A percentile compares a stretch with the other conserved stretches of the same genome.
Conservation (phyloP, 2,888 invertebrate genomes). For the Agriopis aurantiaria region DNA sequence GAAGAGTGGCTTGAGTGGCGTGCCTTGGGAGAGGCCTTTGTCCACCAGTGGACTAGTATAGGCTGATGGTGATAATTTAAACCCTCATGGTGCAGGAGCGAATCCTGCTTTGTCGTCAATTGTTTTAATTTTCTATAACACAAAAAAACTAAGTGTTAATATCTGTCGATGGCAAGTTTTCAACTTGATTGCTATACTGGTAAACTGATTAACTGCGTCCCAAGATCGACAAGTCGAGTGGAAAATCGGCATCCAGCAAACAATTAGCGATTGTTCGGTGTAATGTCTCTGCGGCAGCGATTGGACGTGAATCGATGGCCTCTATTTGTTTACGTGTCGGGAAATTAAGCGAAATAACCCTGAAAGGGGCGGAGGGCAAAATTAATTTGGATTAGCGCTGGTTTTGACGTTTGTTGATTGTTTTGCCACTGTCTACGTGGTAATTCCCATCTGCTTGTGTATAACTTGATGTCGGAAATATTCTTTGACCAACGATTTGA, state of each 20-base stretch:
- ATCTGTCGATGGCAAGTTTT: no score
- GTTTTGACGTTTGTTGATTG: conserved; percentile 23
- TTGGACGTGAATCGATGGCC: conserved; percentile 20
- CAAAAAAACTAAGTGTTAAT: no score
- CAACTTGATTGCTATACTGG: neutral
- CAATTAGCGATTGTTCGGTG: conserved; percentile 46
- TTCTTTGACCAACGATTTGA: no score
- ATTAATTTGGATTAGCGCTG: conserved; percentile 28
- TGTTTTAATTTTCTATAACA: no score
- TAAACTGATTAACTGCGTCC: conserved; percentile 13
- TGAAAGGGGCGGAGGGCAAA: conserved; percentile 6
- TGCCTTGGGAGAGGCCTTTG: no score
- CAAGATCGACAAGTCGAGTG: conserved; percentile 43
- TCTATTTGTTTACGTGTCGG: conserved; percentile 30
- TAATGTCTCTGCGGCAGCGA: conserved; percentile 24
- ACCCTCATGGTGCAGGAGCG: no score
- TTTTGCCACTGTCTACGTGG: neutral
- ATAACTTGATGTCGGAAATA: no score
- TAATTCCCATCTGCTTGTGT: neutral
- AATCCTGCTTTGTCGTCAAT: no score
- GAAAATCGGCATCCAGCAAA: conserved; percentile 48
- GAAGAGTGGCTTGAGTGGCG: no score
- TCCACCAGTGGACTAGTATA: no score
- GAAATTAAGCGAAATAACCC: conserved; percentile 23
- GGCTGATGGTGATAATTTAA: no score